phyloP scores from a whole-genome alignment of 2,113 vertebrate genomes.

The Sapayoa aenigma region DNA sequence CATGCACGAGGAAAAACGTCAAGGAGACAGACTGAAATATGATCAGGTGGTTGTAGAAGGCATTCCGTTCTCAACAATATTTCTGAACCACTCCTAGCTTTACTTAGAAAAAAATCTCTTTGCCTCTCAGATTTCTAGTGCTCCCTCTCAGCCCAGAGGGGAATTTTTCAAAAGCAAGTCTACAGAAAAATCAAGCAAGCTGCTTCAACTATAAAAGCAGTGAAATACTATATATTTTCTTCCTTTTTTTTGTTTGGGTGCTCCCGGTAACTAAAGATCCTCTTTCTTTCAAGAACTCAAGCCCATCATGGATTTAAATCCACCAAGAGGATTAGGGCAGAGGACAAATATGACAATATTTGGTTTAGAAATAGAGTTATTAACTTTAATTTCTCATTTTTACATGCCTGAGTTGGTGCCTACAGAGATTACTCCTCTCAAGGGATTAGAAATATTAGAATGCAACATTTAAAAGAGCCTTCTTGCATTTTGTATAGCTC shows the following conservation, averaged over 20 bases:
- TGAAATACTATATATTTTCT: slow-evolving; percentile 11
- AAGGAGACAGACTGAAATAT: slow-evolving; percentile 37
- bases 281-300: slow-evolving; percentile 7
- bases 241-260: background rate
- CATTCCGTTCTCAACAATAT: slow-evolving; percentile 47
- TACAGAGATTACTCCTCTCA: slow-evolving; percentile 22
- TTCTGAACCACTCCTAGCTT: slow-evolving; percentile 42
- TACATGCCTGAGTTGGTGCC: slow-evolving; percentile 29
- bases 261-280: background rate
- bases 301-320: slow-evolving; percentile 20
- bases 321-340: slow-evolving; percentile 26
- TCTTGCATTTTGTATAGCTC: background rate
- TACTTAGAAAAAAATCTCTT: slow-evolving; percentile 17
- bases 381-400: slow-evolving; percentile 43
- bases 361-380: slow-evolving; percentile 53
- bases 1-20: background rate
- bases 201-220: background rate
- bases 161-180: slow-evolving; percentile 17
- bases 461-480: background rate
- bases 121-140: slow-evolving; percentile 28
- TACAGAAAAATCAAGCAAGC: slow-evolving; percentile 13
- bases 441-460: slow-evolving; percentile 32
- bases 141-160: background rate
- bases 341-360: slow-evolving; percentile 50
- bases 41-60: slow-evolving; percentile 11